A percentile compares a stretch with the other conserved stretches of the same genome.
phyloP scores from a whole-genome alignment of 1,140 invertebrate species.

The Colletes gigas region DNA sequence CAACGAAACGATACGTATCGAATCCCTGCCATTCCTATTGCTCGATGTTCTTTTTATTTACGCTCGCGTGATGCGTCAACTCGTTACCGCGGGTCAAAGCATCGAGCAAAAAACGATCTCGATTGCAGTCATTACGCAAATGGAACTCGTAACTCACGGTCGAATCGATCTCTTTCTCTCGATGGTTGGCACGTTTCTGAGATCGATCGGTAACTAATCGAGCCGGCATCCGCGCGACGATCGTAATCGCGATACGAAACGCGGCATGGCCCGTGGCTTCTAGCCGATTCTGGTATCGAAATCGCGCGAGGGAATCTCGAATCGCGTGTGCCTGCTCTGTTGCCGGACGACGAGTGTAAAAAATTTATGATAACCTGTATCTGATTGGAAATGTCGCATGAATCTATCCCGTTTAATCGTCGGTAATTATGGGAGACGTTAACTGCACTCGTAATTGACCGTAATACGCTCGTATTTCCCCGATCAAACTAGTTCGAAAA shows the following conservation, averaged over 20 bases:
- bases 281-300: slow-evolving; percentile 2
- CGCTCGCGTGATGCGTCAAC: neutral
- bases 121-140: slow-evolving; percentile 40
- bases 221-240: neutral
- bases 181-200: slow-evolving; percentile 20
- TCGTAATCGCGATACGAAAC: slow-evolving; percentile 2
- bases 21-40: too few species aligned
- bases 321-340: neutral
- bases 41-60: neutral
- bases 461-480: slow-evolving; percentile 11
- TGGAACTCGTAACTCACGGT: slow-evolving; percentile 28
- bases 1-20: too few species aligned
- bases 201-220: slow-evolving; percentile 21
- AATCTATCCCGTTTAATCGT: slow-evolving; percentile 3
- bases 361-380: too few species aligned
- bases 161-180: neutral
- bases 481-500: slow-evolving; percentile 7
- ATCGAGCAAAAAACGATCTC: slow-evolving; percentile 2
- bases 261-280: too few species aligned
- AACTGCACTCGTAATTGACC: slow-evolving; percentile 22
- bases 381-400: slow-evolving; percentile 24
- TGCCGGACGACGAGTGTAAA: too few species aligned
- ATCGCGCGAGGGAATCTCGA: neutral
- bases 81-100: neutral
- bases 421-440: slow-evolving; percentile 26